A percentile compares a stretch with the other conserved stretches of the same genome.
These are phyloP conservation scores for Girardinus metallicus DNA, from an alignment of 2,797 vertebrate genomes.

Conservation along the genomic window DNA sequence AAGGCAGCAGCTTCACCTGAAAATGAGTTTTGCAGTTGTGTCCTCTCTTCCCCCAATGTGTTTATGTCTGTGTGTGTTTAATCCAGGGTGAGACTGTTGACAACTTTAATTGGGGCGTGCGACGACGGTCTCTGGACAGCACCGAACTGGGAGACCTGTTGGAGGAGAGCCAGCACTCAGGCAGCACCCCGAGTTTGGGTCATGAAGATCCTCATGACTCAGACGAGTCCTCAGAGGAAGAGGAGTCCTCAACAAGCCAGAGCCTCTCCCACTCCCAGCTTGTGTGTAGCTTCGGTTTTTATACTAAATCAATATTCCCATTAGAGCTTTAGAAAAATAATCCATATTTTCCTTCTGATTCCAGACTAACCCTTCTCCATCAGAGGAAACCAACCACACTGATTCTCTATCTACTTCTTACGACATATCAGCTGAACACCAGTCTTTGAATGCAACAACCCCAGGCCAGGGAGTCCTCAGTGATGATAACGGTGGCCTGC, in stretches of 20 bases:
- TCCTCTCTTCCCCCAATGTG: constrained; percentile 31
- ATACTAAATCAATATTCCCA: background rate
- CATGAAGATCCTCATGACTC: constrained; percentile 91
- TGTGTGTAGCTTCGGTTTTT: constrained; percentile 59
- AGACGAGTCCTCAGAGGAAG: constrained; percentile 92
- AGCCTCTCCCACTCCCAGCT: constrained; percentile 91
- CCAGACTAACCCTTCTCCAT: constrained; percentile 95
- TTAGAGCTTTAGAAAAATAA: constrained; percentile 10
- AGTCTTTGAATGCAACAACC: constrained; percentile 84
- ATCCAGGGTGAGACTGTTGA: constrained; percentile 96
- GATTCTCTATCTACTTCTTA: constrained; percentile 90
- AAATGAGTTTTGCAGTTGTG: background rate
- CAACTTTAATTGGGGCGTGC: constrained; percentile 99
- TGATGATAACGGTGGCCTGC: constrained; percentile 57
- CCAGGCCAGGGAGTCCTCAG: constrained; percentile 81
- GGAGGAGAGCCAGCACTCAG: constrained; percentile 94
- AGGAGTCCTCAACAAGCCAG: constrained; percentile 95
- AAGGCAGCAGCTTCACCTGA: constrained; percentile 22
- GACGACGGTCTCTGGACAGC: constrained; percentile 95
- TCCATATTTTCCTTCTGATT: constrained; percentile 42
- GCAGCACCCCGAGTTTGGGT: constrained; percentile 92
- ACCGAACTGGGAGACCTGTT: constrained; percentile 93
- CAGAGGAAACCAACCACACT: constrained; percentile 91
- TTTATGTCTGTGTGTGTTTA: constrained; percentile 50
- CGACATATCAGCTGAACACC: constrained; percentile 86